Base-by-base conservation (phyloP, 2,797 vertebrate genomes). In the Coregonus sp. region DNA sequence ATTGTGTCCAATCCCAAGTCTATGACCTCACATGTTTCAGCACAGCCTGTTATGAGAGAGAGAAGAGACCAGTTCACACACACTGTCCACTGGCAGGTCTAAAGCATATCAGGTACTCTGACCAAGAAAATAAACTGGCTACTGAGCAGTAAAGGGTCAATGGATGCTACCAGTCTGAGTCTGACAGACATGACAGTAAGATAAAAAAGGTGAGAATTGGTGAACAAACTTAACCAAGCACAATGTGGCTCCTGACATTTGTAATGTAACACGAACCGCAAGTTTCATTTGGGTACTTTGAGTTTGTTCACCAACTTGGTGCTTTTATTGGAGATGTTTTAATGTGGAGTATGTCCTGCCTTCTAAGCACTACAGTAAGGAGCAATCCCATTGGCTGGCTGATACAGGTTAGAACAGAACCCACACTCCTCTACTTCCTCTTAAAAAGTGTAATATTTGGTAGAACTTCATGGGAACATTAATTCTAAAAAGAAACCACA, bases 401-500 rank as follows among this genome's bases (percentile, higher is more conserved):
- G 9, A 37, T n/a, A n/a, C 68, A 47, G n/a, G n/a, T 4, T 72
- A 20, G 25, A 52, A 72, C 25, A 25, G 50, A 29, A 31, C 29
- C 14, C 5, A 14, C 40, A 69, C 7, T n/a, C 15, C 3, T 20
- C 25, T n/a, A 59, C 29, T 77, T 65, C 15, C 74, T 71, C 18
- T 70, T 4, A 77, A 79, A 63, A 80, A 56, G 65, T 18, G 12
- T 50, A 72, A 18, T 81, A 83, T 87, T 70, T 89, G 70, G 82
- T 68, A 76, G 50, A 91, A 85, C 89, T 89, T 90, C 81, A 89
- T 88, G 88, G 91, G 89, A 92, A 91, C 84, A 83, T 33, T 80
- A 6, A 86, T 88, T 93, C 83, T 88, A 88, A 90, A 92, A 88
- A 76, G 87, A 85, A 90, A 90, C 93, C 87, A 82, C 87, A 89